Evolutionary conservation across 2,797 vertebrate genomes (phyloP).

Genomic region (Trachurus trachurus): DNA sequence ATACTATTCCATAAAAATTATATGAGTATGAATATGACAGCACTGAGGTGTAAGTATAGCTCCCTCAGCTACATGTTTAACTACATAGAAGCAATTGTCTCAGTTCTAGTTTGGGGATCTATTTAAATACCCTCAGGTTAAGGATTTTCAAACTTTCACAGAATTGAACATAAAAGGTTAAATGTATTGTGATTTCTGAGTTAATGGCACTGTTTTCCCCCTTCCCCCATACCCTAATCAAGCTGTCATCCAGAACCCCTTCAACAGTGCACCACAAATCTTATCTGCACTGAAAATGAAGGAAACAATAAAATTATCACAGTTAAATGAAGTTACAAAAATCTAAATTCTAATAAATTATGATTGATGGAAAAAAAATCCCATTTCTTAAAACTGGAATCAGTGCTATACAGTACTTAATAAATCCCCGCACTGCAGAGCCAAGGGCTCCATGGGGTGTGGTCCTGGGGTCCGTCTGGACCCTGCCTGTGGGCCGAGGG

Average conservation of each 20-base stretch:
- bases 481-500: slow-evolving; percentile 45
- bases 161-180: slow-evolving; percentile 14
- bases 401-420: slow-evolving; percentile 69
- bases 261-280: slow-evolving; percentile 11
- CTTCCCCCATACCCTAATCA: slow-evolving; percentile 20
- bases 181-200: slow-evolving; percentile 25
- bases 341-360: slow-evolving; percentile 62
- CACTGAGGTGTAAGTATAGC: slow-evolving; percentile 29
- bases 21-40: slow-evolving; percentile 20
- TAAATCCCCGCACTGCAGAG: slow-evolving; percentile 63
- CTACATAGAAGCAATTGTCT: slow-evolving; percentile 20
- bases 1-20: slow-evolving; percentile 10
- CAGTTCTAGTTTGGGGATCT: slow-evolving; percentile 1
- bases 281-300: slow-evolving; percentile 31
- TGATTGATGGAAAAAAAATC: slow-evolving; percentile 43
- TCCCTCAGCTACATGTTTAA: slow-evolving; percentile 32
- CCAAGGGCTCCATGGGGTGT: slow-evolving; percentile 39
- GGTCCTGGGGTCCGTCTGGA: slow-evolving; percentile 35
- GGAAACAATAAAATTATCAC: slow-evolving; percentile 37
- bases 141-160: slow-evolving; percentile 29
- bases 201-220: slow-evolving; percentile 9
- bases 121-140: slow-evolving; percentile 11
- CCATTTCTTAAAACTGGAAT: slow-evolving; percentile 55
- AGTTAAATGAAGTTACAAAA: slow-evolving; percentile 56
- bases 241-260: slow-evolving; percentile 9